A percentile compares a stretch with the other conserved stretches of the same genome.
These are phyloP conservation scores for Thermophis baileyi DNA, from an alignment of 2,113 vertebrate species.

Conservation along the genomic window DNA sequence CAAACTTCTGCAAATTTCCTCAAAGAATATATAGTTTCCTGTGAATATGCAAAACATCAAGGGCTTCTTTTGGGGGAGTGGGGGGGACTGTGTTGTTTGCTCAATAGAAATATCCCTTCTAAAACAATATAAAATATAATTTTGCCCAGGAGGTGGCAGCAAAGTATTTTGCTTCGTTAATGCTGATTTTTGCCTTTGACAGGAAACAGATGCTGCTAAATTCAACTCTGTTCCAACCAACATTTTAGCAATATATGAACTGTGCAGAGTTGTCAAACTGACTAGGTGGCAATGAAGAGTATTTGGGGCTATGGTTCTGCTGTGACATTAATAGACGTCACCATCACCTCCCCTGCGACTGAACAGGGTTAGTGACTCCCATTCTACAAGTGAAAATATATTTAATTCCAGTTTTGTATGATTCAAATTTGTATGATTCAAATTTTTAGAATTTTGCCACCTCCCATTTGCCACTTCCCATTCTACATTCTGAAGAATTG, in stretches of 20 bases:
- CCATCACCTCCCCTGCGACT: neutral
- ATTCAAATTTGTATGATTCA: neutral
- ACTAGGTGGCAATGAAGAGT: neutral
- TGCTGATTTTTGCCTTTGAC: neutral
- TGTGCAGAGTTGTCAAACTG: neutral
- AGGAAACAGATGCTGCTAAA: neutral
- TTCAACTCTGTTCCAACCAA: neutral
- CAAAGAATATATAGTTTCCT: neutral
- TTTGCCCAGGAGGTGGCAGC: neutral
- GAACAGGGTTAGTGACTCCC: neutral
- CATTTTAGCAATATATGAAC: neutral
- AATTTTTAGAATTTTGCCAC: neutral
- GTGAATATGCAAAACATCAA: neutral
- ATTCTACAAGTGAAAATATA: neutral
- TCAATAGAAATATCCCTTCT: neutral
- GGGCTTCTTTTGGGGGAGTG: neutral
- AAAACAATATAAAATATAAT: neutral
- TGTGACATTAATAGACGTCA: neutral
- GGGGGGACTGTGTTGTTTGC: neutral
- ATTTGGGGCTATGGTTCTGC: neutral
- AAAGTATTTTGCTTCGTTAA: neutral
- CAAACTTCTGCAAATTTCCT: neutral
- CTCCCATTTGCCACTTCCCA: neutral
- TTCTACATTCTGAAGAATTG: neutral
- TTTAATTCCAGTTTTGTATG: neutral